These are phyloP conservation scores for Trichogramma dendrolimi DNA, from an alignment of 2,888 invertebrate species.

Conservation along the genomic window DNA sequence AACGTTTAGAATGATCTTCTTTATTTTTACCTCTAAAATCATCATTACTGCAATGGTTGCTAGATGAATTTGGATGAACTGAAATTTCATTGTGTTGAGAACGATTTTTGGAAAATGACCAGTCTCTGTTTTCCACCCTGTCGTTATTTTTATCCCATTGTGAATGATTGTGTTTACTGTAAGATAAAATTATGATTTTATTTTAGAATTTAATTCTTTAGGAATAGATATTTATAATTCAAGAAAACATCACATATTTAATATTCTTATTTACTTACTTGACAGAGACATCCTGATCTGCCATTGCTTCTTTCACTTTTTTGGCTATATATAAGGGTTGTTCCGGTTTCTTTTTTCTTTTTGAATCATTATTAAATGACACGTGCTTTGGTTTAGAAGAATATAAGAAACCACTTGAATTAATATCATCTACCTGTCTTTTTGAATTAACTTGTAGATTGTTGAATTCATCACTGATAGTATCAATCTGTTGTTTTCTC, in stretches of 20 bases:
- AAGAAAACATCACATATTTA: neutral
- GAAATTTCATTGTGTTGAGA: conserved; percentile 41
- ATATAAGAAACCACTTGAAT: conserved; percentile 22
- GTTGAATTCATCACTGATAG: conserved; percentile 41
- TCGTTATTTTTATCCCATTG: conserved; percentile 38
- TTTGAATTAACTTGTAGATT: conserved; percentile 42
- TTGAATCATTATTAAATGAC: conserved; percentile 38
- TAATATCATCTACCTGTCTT: conserved; percentile 36
- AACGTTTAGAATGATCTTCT: conserved; percentile 42
- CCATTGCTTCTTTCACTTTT: conserved; percentile 51
- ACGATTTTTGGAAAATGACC: conserved; percentile 45
- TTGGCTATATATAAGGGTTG: conserved; percentile 57
- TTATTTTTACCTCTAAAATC: conserved; percentile 35
- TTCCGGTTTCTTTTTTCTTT: conserved; percentile 57
- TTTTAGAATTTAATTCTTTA: conserved; percentile 12
- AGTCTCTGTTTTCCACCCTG: conserved; percentile 42
- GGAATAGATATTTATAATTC: conserved; percentile 13
- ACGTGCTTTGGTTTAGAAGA: conserved; percentile 37
- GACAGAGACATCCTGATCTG: conserved; percentile 46
- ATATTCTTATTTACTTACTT: conserved; percentile 35
- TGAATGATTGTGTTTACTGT: neutral
- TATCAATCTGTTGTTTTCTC: conserved; percentile 37
- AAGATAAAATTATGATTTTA: neutral
- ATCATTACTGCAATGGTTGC: conserved; percentile 34
- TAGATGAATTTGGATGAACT: conserved; percentile 34